These are phyloP conservation scores for Connochaetes taurinus DNA, from an alignment of 2,113 vertebrate genomes.

Conservation along the genomic window DNA sequence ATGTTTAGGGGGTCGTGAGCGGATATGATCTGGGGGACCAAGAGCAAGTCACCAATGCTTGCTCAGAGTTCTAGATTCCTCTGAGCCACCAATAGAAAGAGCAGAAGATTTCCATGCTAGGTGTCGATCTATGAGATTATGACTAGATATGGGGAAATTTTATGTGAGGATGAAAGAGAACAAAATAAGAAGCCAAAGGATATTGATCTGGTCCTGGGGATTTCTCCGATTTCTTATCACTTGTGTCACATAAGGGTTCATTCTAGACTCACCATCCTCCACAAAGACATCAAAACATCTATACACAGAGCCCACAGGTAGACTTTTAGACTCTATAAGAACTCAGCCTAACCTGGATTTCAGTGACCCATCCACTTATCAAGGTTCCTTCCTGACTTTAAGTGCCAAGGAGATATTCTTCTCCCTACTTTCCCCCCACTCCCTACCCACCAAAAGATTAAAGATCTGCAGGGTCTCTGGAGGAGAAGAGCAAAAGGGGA, in stretches of 20 bases:
- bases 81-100: neutral
- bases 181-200: neutral
- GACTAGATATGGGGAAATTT: neutral
- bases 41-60: neutral
- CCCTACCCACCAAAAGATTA: neutral
- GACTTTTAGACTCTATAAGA: neutral
- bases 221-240: neutral
- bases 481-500: neutral
- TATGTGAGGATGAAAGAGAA: neutral
- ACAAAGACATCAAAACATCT: neutral
- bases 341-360: neutral
- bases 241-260: neutral
- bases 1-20: rapidly evolving
- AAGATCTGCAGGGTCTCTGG: neutral
- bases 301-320: neutral
- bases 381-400: neutral
- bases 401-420: neutral
- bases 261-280: neutral
- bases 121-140: neutral
- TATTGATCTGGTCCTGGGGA: neutral
- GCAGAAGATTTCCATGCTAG: neutral
- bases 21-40: neutral
- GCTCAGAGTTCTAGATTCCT: neutral
- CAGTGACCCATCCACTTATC: neutral
- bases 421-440: rapidly evolving